These are phyloP conservation scores for Sebastolobus alascanus DNA, from an alignment of 2,797 vertebrate genomes.

Conservation along the genomic window DNA sequence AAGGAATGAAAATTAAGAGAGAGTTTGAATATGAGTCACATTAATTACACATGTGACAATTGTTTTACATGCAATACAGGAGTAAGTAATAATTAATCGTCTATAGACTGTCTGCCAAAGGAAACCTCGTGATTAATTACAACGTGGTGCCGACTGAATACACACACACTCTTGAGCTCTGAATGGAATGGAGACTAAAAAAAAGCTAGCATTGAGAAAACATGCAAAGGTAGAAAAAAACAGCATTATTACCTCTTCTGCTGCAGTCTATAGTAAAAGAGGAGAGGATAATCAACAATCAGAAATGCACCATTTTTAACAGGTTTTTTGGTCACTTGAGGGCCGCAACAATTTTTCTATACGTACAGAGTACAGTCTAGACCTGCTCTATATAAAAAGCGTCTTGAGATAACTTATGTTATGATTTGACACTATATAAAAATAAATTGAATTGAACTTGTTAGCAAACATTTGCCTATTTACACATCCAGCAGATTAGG, in stretches of 20 bases:
- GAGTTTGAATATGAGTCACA: not conserved
- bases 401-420: not conserved
- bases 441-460: too few relatives aligned
- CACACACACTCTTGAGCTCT: not conserved
- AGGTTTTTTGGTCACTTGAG: not conserved
- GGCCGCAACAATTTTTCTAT: not conserved
- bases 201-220: not conserved
- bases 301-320: not conserved
- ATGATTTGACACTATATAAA: too few relatives aligned
- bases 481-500: not conserved
- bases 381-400: not conserved
- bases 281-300: not conserved
- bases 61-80: not conserved
- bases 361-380: not conserved
- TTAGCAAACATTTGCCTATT: not conserved
- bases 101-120: not conserved
- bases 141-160: not conserved
- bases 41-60: not conserved
- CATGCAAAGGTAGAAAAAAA: not conserved
- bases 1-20: constrained; percentile 4
- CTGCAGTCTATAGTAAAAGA: not conserved
- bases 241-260: not conserved
- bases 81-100: not conserved
- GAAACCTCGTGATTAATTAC: not conserved
- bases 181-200: constrained; percentile 20